Evolutionary conservation across 2,888 invertebrate genomes (phyloP).

Genomic region (Campoletis raptor): DNA sequence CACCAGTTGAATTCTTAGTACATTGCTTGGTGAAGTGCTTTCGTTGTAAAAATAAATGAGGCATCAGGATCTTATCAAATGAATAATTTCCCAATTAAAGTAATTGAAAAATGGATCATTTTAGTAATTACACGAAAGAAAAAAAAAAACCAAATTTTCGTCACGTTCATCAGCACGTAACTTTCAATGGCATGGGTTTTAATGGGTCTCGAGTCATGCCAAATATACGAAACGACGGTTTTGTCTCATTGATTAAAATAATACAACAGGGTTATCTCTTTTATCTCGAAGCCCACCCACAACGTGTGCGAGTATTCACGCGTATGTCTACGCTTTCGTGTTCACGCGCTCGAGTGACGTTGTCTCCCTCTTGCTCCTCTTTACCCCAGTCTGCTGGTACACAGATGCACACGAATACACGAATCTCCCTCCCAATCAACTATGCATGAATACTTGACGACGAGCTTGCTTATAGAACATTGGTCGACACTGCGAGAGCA

Average conservation of each 20-base stretch:
- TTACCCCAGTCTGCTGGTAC: neutral
- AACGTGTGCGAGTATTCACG: slow-evolving; percentile 54
- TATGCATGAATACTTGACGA: slow-evolving; percentile 59
- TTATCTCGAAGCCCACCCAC: slow-evolving; percentile 48
- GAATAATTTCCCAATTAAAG: neutral
- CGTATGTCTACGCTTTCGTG: slow-evolving; percentile 58
- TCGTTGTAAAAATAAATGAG: neutral
- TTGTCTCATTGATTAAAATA: slow-evolving; percentile 59
- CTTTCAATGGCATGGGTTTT: neutral
- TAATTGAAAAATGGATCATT: neutral
- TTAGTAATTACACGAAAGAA: neutral
- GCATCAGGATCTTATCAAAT: neutral
- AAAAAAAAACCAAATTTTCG: neutral
- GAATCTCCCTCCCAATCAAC: slow-evolving; percentile 36
- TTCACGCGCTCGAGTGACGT: slow-evolving; percentile 55
- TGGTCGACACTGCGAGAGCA: slow-evolving; percentile 34
- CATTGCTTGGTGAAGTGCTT: neutral
- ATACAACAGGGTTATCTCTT: slow-evolving; percentile 58
- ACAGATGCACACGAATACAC: slow-evolving; percentile 49
- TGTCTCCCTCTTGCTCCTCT: slow-evolving; percentile 22
- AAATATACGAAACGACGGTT: neutral
- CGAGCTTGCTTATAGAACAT: slow-evolving; percentile 44
- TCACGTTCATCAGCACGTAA: neutral
- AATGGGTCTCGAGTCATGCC: slow-evolving; percentile 31
- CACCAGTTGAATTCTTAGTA: neutral